These are phyloP conservation scores for Thysanoteuthis rhombus DNA, from an alignment of 2,888 invertebrate genomes.

Conservation along the genomic window DNA sequence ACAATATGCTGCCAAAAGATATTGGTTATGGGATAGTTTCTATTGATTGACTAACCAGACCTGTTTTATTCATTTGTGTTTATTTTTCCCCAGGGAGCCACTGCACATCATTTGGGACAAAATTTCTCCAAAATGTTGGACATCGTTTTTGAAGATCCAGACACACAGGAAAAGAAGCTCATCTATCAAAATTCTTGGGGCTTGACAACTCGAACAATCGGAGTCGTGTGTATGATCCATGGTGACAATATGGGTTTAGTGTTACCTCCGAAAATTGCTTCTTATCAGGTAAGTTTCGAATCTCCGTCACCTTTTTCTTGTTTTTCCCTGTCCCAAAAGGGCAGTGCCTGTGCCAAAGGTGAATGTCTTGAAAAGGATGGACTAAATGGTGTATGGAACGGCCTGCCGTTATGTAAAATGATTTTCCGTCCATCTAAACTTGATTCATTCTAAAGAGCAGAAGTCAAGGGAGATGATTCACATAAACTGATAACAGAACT, in stretches of 20 bases:
- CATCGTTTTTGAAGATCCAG: conserved; percentile 92
- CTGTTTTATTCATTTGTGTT: background rate
- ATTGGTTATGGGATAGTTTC: too few species aligned
- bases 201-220: conserved; percentile 94
- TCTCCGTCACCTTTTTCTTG: background rate
- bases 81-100: conserved; percentile 76
- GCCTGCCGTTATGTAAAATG: too few species aligned
- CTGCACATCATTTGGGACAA: conserved; percentile 97
- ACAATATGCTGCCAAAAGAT: too few species aligned
- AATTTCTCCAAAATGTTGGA: conserved; percentile 99
- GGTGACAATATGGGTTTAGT: conserved; percentile 96
- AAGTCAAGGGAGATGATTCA: too few species aligned
- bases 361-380: too few species aligned
- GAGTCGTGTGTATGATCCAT: conserved; percentile 81
- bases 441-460: too few species aligned
- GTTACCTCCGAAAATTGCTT: conserved; percentile 91
- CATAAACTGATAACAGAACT: too few species aligned
- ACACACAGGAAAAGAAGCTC: conserved; percentile 76
- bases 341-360: background rate
- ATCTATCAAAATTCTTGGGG: conserved; percentile 99
- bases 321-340: background rate
- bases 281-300: conserved; percentile 76
- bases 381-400: too few species aligned
- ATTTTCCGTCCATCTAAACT: too few species aligned
- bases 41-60: too few species aligned